These are phyloP conservation scores for Nematolebias whitei DNA, from an alignment of 2,113 vertebrate genomes.

Conservation along the genomic window DNA sequence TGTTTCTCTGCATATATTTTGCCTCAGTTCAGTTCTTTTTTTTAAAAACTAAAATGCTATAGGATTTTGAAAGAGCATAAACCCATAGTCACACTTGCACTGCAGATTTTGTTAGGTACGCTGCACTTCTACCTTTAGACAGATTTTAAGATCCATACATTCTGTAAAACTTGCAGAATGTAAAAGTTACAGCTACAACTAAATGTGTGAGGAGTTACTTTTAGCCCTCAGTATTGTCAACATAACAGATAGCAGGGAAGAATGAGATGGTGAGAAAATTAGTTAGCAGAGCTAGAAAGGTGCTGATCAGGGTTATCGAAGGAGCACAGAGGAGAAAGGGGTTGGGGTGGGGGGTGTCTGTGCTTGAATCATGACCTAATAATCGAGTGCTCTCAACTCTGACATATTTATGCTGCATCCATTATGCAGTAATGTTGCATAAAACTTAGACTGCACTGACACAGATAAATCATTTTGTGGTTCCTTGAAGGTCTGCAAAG, in stretches of 20 bases:
- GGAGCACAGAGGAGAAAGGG: background rate
- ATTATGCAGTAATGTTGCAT: slow-evolving; percentile 11
- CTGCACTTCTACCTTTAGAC: slow-evolving; percentile 13
- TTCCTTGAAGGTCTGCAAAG: background rate
- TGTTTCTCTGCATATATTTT: slow-evolving; percentile 13
- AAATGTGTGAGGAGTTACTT: slow-evolving; percentile 8
- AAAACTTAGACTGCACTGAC: background rate
- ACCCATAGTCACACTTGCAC: slow-evolving; percentile 4
- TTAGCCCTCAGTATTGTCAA: slow-evolving; percentile 37
- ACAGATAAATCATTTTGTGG: slow-evolving; percentile 9
- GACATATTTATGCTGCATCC: background rate
- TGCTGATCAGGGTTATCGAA: slow-evolving; percentile 56
- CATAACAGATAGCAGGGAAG: slow-evolving; percentile 26
- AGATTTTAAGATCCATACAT: slow-evolving; percentile 24
- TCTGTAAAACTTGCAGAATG: slow-evolving; percentile 35
- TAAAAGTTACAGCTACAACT: slow-evolving; percentile 18
- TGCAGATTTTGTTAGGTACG: slow-evolving; percentile 28
- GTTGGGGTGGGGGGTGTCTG: background rate
- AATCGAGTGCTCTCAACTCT: background rate
- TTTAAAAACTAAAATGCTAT: background rate
- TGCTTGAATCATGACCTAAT: slow-evolving; percentile 21
- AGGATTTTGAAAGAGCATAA: background rate
- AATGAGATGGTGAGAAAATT: slow-evolving; percentile 11
- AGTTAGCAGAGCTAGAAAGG: slow-evolving; percentile 33
- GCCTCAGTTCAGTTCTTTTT: slow-evolving; percentile 10